Evolutionary conservation across 1,140 invertebrate genomes (phyloP), one percentile per base, ranked within the genome.

Genomic region (Metopolophium dirhodum): DNA sequence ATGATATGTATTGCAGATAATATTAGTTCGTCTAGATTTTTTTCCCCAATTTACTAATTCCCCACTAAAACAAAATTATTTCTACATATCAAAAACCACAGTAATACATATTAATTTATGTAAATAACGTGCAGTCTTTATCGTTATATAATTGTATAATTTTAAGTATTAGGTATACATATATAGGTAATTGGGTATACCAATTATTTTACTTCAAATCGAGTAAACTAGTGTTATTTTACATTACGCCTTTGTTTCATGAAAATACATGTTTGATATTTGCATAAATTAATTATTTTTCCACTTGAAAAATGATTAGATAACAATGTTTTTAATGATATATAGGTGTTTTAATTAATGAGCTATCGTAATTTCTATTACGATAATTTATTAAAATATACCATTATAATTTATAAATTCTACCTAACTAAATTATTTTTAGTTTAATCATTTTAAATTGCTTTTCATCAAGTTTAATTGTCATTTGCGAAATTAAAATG

Each of bases 261-360:
- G 11, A 68, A 68, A 68, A n/a, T 20, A 77, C 61, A n/a, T 77
- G 18, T 77, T 77, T 77, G 14, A n/a, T 77, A 18, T n/a, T 77
- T 77, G 14, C 7, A n/a, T 77, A 77, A 35, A 18, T n/a, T n/a
- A 77, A 77, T 30, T 68, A 77, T 77, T 77, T 77, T 77, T 35
- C 14, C 14, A 2, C 61, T 77, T n/a, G n/a, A 77, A n/a, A 77
- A 77, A n/a, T 77, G 61, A 77, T 68, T n/a, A n/a, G 14, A 77
- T n/a, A 35, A 18, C 30, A 68, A 68, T 68, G n/a, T 68, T 68
- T 30, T 68, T n/a, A 14, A 30, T 68, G 11, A n/a, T 68, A 14
- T 68, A n/a, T 68, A 68, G 61, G 14, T 68, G 61, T 68, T n/a
- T 68, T 68, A n/a, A 77, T 77, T n/a, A 77, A 77, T 77, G 61